These are phyloP conservation scores for Coreius guichenoti DNA, from an alignment of 2,797 vertebrate species.

Conservation along the genomic window DNA sequence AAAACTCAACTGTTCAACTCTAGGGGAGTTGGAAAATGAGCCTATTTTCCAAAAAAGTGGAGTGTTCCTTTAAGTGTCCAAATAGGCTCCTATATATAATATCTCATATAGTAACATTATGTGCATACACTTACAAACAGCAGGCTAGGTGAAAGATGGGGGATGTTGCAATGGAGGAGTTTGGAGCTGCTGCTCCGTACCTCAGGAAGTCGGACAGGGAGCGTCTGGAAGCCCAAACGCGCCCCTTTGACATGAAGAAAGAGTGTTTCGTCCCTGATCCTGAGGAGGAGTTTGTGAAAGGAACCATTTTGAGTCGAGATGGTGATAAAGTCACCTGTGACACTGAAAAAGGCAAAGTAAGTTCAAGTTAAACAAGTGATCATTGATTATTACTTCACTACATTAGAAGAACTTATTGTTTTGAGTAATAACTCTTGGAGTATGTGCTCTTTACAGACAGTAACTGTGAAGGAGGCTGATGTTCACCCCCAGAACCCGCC, in stretches of 20 bases:
- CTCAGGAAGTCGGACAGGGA: constrained; percentile 86
- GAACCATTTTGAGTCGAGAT: constrained; percentile 77
- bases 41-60: too few relatives aligned
- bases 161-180: constrained; percentile 78
- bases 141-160: constrained; percentile 64
- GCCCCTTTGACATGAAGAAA: constrained; percentile 87
- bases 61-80: too few relatives aligned
- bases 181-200: constrained; percentile 81
- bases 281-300: constrained; percentile 85
- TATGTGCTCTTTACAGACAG: constrained; percentile 31
- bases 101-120: accelerated
- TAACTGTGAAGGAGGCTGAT: constrained; percentile 28
- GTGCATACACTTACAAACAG: too few relatives aligned
- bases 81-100: neutral
- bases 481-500: constrained; percentile 27
- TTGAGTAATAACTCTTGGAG: neutral
- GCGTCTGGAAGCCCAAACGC: constrained; percentile 86
- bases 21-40: too few relatives aligned
- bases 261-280: constrained; percentile 84
- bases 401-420: neutral
- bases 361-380: neutral
- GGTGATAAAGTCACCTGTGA: constrained; percentile 85
- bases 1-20: too few relatives aligned
- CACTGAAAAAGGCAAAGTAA: constrained; percentile 80
- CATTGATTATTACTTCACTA: neutral